phyloP scores from a whole-genome alignment of 2,113 vertebrate genomes.

The Lepidothrix coronata region DNA sequence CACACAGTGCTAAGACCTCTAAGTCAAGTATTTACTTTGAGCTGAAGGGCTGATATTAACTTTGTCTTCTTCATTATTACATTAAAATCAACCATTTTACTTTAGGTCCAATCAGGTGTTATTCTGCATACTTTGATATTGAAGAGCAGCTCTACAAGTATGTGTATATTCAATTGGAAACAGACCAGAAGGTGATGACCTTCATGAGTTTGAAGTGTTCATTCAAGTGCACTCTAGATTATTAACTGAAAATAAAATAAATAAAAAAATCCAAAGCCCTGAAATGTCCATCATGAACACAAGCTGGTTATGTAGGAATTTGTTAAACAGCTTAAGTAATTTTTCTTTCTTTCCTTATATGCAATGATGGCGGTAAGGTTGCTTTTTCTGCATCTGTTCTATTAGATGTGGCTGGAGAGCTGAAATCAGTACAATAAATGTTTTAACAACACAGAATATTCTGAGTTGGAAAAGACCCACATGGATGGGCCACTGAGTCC shows the following conservation, averaged over 20 bases:
- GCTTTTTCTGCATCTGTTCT: conserved; percentile 29
- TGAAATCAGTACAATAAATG: background rate
- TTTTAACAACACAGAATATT: background rate
- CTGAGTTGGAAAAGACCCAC: background rate
- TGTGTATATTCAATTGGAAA: background rate
- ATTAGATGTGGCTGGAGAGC: background rate
- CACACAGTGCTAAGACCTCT: background rate
- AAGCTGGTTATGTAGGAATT: background rate
- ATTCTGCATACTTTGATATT: background rate
- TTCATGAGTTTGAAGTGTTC: background rate
- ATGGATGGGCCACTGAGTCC: background rate
- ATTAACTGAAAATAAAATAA: background rate
- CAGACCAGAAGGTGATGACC: background rate
- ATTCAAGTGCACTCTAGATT: background rate
- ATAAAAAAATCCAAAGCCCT: background rate
- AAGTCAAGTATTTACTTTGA: background rate
- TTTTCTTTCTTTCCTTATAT: background rate
- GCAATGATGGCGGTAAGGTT: background rate
- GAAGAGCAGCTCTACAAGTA: background rate
- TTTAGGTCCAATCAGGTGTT: background rate
- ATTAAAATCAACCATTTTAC: background rate
- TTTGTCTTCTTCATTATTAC: background rate
- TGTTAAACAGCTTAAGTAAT: background rate
- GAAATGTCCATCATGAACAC: background rate
- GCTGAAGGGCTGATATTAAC: background rate